phyloP scores from a whole-genome alignment of 2,113 vertebrate genomes.

The Lycocorax pyrrhopterus region DNA sequence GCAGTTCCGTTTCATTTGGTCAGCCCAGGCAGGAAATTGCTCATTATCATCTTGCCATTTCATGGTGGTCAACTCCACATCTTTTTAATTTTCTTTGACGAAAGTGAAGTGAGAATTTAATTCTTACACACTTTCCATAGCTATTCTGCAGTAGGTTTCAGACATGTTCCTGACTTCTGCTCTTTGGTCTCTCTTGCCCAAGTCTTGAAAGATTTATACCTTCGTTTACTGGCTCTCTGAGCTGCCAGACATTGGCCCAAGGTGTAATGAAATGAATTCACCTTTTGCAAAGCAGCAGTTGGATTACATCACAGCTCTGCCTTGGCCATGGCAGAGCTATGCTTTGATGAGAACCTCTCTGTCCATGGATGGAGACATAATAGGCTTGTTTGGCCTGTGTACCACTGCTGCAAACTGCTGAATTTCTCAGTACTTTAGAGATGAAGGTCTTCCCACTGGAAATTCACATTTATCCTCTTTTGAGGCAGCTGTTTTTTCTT shows the following conservation, averaged over 20 bases:
- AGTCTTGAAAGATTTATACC: background rate
- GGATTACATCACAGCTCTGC: background rate
- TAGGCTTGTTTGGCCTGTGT: fast-evolving
- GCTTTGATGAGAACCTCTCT: background rate
- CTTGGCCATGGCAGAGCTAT: background rate
- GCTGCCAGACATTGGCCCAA: background rate
- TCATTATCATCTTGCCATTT: background rate
- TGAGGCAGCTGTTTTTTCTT: background rate
- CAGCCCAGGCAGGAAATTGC: background rate
- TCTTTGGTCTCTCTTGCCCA: background rate
- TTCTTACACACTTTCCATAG: background rate
- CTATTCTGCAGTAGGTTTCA: background rate
- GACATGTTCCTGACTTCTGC: background rate
- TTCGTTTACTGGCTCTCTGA: background rate
- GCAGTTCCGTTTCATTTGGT: background rate
- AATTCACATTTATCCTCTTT: background rate
- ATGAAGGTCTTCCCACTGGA: background rate
- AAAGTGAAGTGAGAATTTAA: background rate
- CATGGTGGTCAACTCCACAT: background rate
- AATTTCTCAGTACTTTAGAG: background rate
- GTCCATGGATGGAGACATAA: background rate
- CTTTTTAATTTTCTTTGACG: background rate
- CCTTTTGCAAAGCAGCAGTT: background rate
- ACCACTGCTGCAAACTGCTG: background rate
- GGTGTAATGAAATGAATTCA: background rate